These are phyloP conservation scores for Thelaira solivaga DNA, from an alignment of 2,888 invertebrate species.

Conservation along the genomic window DNA sequence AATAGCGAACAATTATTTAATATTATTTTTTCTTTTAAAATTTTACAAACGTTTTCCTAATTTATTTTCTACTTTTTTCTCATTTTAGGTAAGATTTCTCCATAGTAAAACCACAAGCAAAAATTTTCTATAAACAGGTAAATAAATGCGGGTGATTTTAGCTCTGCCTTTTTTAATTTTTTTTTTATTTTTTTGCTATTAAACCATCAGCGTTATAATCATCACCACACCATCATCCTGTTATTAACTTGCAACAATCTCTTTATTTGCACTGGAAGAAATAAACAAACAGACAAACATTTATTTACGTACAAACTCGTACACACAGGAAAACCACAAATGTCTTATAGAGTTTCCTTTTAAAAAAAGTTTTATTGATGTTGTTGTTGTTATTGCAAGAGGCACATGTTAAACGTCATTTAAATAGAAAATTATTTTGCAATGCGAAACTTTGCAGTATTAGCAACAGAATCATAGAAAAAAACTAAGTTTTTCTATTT, in stretches of 20 bases:
- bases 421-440: slow-evolving; percentile 59
- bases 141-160: slow-evolving; percentile 60
- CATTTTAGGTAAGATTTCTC: slow-evolving; percentile 52
- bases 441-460: slow-evolving; percentile 62
- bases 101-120: slow-evolving; percentile 9
- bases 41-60: slow-evolving; percentile 17
- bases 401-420: slow-evolving; percentile 63
- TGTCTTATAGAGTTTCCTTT: slow-evolving; percentile 59
- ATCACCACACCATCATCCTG: slow-evolving; percentile 58
- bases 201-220: slow-evolving; percentile 35
- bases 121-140: slow-evolving; percentile 43
- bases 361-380: slow-evolving; percentile 26
- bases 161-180: slow-evolving; percentile 31
- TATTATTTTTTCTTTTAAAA: neutral
- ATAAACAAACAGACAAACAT: neutral
- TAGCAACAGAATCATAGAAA: slow-evolving; percentile 12
- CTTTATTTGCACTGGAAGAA: slow-evolving; percentile 37
- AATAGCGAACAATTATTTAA: slow-evolving; percentile 34
- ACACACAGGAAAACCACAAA: slow-evolving; percentile 60
- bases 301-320: neutral
- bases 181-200: neutral
- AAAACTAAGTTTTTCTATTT: slow-evolving; percentile 60
- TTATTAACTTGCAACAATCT: slow-evolving; percentile 61
- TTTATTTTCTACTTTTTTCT: slow-evolving; percentile 15
- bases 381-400: slow-evolving; percentile 37